Base-by-base conservation (phyloP, 2,797 vertebrate species). In the Cynodonichthys magdalenae region DNA sequence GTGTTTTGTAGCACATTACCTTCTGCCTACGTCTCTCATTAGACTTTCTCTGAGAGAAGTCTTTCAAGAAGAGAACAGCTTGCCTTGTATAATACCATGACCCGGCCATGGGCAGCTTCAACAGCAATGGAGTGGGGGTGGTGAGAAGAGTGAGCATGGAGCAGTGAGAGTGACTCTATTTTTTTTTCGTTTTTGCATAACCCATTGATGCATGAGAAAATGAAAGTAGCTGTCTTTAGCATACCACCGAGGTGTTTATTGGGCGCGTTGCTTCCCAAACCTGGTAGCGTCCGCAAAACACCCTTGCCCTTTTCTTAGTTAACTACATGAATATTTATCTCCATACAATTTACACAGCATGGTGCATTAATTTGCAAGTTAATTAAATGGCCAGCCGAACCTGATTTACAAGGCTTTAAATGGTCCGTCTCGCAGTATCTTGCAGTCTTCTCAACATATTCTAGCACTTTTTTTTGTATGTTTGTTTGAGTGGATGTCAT, bases 291-390 rank as follows among this genome's bases (percentile, higher is more conserved):
- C 54, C 82, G 60, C 53, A 67, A 66, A 82, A 77, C 53, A 69
- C 86, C 83, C 86, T 89, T 82, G 85, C 63, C 66, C 75, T 71
- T 82, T 83, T 78, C 82, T 81, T 79, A 74, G 84, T 83, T 86
- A 87, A 82, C 79, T 61, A 55, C 81, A 89, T 91, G 79, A 88
- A 88, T 91, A 89, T 90, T 87, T 87, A 90, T 87, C 72, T 80
- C 71, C 68, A 11, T 78, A 53, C 81, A 80, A 86, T 90, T 88
- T 89, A 84, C 82, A 84, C 77, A 83, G 77, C 81, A 81, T 20
- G 74, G 81, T 70, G 81, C 83, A 84, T 89, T 91, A 77, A 92
- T 92, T 90, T 91, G 92, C 85, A 86, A 89, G 86, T 92, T 84
- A 83, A 93, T 92, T 89, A 86, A 90, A 87, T 29, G 66, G 63